phyloP scores from a whole-genome alignment of 2,113 vertebrate genomes.

The Castor canadensis region DNA sequence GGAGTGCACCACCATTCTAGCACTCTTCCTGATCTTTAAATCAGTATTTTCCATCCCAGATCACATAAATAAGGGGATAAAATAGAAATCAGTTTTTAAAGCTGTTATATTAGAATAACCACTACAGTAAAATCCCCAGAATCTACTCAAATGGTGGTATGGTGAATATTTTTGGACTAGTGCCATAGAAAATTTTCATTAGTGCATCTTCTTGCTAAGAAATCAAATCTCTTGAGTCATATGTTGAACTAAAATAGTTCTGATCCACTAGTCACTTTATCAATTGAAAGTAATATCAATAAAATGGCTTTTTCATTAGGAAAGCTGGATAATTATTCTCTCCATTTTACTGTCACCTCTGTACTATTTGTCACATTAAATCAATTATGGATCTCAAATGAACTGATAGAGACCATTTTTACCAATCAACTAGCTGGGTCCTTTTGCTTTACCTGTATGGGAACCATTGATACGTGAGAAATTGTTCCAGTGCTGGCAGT shows the following conservation, averaged over 20 bases:
- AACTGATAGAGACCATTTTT: no score
- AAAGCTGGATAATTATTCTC: background rate
- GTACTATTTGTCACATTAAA: background rate
- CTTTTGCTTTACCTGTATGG: no score
- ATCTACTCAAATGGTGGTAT: background rate
- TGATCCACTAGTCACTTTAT: background rate
- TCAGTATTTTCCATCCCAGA: background rate
- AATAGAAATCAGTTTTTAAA: background rate
- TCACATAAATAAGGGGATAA: background rate
- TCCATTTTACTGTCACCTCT: background rate
- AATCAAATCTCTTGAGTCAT: background rate
- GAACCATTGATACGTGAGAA: no score
- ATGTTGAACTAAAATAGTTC: background rate
- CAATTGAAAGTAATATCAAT: background rate
- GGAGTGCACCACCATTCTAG: no score
- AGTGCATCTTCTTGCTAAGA: background rate
- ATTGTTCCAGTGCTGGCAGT: no score
- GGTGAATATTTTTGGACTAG: background rate
- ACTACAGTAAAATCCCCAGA: background rate
- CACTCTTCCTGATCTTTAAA: background rate
- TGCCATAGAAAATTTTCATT: background rate
- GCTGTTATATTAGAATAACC: background rate
- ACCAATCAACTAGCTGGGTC: no score
- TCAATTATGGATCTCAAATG: background rate
- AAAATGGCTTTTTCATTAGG: background rate